These are phyloP conservation scores for Thamnophis sirtalis DNA, from an alignment of 2,113 vertebrate genomes.

Conservation along the genomic window DNA sequence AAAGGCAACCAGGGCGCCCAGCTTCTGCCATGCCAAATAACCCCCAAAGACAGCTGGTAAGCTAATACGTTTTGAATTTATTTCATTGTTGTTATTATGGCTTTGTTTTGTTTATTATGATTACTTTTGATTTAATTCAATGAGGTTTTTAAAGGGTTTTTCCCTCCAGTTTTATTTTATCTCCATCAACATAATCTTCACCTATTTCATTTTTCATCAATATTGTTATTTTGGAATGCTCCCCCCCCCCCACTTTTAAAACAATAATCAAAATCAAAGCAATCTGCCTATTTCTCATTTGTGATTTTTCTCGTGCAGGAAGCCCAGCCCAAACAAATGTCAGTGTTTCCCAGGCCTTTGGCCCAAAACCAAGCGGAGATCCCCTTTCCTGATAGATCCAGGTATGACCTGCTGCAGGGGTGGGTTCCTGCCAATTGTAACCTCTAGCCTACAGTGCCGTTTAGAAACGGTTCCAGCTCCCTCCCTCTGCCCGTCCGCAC, in stretches of 20 bases:
- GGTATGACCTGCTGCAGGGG: conserved; percentile 31
- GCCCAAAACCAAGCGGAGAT: not conserved
- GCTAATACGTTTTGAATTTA: not conserved
- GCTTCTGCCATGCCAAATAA: not conserved
- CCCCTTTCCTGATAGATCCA: not conserved
- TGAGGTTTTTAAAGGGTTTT: not conserved
- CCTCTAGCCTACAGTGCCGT: too few relatives aligned
- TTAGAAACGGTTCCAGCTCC: too few relatives aligned
- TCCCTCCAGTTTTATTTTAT: not conserved
- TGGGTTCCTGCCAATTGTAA: too few relatives aligned
- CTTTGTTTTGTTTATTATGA: not conserved
- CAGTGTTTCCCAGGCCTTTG: not conserved
- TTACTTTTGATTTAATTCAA: not conserved
- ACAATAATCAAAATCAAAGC: not conserved
- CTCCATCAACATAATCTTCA: not conserved
- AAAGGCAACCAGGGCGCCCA: not conserved
- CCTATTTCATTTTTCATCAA: not conserved
- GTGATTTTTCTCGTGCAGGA: not conserved
- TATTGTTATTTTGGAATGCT: not conserved
- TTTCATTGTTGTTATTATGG: not conserved
- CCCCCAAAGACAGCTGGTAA: not conserved
- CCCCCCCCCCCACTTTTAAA: not conserved
- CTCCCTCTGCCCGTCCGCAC: too few relatives aligned
- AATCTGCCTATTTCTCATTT: not conserved
- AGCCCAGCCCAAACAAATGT: not conserved